Evolutionary conservation across 1,140 invertebrate genomes (phyloP).

Genomic region (Dreissena polymorpha): DNA sequence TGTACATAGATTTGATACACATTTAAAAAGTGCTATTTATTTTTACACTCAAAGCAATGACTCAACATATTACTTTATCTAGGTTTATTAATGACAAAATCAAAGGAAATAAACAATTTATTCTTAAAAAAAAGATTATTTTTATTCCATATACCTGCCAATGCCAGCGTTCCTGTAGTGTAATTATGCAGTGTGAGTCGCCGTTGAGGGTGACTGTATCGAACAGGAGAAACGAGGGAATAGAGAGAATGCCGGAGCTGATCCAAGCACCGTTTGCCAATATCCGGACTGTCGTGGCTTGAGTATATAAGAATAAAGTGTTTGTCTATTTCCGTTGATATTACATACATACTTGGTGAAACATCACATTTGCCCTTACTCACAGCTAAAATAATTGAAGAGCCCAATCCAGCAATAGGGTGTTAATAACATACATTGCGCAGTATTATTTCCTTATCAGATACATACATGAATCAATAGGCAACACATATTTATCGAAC

Average conservation of each 20-base stretch:
- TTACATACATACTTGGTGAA: no score
- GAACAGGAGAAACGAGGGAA: conserved; percentile 56
- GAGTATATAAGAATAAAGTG: background rate
- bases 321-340: no score
- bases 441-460: no score
- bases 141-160: conserved; percentile 48
- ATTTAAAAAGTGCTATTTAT: no score
- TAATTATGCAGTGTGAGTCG: conserved; percentile 24
- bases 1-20: no score
- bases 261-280: conserved; percentile 57
- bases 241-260: conserved; percentile 49
- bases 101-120: background rate
- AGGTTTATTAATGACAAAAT: background rate
- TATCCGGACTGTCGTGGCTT: conserved; percentile 33
- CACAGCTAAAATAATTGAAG: conserved; percentile 14
- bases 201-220: conserved; percentile 16
- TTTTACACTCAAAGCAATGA: no score
- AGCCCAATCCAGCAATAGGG: no score
- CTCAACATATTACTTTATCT: no score
- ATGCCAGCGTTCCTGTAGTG: conserved; percentile 41
- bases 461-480: no score
- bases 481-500: no score
- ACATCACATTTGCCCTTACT: no score
- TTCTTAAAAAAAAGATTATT: background rate
- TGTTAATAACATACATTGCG: no score